phyloP scores from a whole-genome alignment of 2,113 vertebrate species.

The Myotis lucifugus region DNA sequence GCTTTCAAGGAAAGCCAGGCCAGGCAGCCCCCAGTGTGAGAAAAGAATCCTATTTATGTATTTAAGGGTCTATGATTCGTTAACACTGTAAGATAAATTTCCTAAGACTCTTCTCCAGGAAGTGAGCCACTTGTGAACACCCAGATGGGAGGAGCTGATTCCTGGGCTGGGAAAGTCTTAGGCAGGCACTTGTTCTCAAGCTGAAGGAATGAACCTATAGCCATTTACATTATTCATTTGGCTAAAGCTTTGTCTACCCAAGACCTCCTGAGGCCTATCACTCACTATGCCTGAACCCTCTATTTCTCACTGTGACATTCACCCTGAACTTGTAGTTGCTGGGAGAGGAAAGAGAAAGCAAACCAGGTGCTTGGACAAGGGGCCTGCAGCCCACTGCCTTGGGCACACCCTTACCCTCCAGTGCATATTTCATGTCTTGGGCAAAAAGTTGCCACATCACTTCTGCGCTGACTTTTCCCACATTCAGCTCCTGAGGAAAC shows the following conservation, averaged over 20 bases:
- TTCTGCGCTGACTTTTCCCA: constrained; percentile 97
- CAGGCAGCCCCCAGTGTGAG: background rate
- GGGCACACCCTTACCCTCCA: constrained; percentile 91
- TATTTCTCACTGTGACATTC: constrained; percentile 8
- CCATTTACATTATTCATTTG: background rate
- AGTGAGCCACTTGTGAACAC: background rate
- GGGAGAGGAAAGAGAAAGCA: background rate
- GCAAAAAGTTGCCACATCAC: constrained; percentile 98
- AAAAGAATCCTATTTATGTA: constrained; percentile 46
- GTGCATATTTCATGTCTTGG: constrained; percentile 98
- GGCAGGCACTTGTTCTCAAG: background rate
- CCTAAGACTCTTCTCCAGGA: background rate
- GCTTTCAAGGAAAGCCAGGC: constrained; percentile 40
- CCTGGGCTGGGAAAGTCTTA: background rate
- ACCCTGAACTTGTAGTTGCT: constrained; percentile 17
- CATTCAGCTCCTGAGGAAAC: constrained; percentile 96
- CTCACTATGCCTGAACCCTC: background rate
- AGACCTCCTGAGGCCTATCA: background rate
- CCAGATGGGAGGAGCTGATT: background rate
- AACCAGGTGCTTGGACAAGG: background rate
- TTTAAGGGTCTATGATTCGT: constrained; percentile 32
- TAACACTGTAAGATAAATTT: constrained; percentile 13
- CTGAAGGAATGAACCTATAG: background rate
- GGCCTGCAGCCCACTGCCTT: background rate
- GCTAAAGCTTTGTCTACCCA: background rate